Base-by-base conservation (phyloP, 2,888 invertebrate species). In the Cremastinae sp. region DNA sequence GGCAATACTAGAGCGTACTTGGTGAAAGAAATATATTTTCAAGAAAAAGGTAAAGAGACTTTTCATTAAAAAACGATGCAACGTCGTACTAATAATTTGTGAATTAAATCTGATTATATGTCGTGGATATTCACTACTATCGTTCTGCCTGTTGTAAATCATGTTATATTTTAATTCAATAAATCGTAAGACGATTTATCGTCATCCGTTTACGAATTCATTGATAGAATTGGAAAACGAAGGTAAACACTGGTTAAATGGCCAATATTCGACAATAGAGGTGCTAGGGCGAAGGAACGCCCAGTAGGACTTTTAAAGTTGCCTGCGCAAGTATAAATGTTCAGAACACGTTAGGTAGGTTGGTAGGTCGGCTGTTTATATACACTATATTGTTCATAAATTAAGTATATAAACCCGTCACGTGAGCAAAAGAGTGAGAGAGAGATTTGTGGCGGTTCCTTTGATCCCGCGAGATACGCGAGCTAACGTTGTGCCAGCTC, bases 351-450 rank as follows among this genome's bases (percentile, higher is more conserved):
- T 37, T 78, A 70, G 79, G 76, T 70, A 75, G 78, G 73, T 66
- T 49, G 78, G 75, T 71, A 65, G 78, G 72, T 78, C 80, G 65
- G 28, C 39, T 74, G 70, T 77, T 70, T 74, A 74, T 77, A 66
- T 62, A 61, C 39, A 61, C 70, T 85, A 83, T 84, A 86, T 86
- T 84, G 85, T 87, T 86, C 86, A 85, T 88, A 87, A 88, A 87
- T 87, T 86, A 86, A 86, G 83, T 83, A 79, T 82, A 85, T 87
- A 87, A 87, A 86, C 85, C 83, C 82, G 85, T 86, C 84, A 81
- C 75, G 76, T 74, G 78, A 69, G 41, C 71, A 53, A 45, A 16
- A 35, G 22, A 39, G 49, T 20, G 53, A 43, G 53, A 22, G 12
- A 4, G 37, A 51, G 58, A 59, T 39, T 69, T 45, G 68, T 37